Evolutionary conservation across 2,113 vertebrate genomes (phyloP), one percentile per base, ranked within the genome.

Genomic region (Crotalus tigris): DNA sequence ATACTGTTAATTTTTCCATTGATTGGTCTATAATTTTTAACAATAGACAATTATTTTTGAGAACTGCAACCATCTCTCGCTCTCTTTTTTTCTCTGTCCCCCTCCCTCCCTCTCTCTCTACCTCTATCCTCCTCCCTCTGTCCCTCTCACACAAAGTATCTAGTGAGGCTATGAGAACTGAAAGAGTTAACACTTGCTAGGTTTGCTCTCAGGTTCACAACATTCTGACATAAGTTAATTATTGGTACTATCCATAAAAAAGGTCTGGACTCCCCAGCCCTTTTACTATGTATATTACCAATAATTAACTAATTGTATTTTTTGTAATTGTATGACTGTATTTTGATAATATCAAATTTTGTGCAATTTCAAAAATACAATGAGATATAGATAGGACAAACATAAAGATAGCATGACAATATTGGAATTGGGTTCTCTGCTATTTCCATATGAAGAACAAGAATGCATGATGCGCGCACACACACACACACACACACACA

Each of bases 161-260:
- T 10, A 61, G 8, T 7, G 26, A 39, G n/a, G 46, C 21, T 12
- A 61, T 93, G 55, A 86, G 44, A 90, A 85, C 55, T 53, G 13
- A 55, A 90, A 86, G 75, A 75, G 90, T 93, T 90, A 91, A 57
- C 39, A 92, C 57, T 69, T 91, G 51, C 90, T 87, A 92, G 58
- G 92, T 88, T 44, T 92, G 87, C 9, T 90, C 51, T 57, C 91
- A 55, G 49, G n/a, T 1, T 29, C 33, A 55, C 15, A 55, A 44
- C 1, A 39, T 33, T 51, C 85, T 94, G 88, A 44, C 7, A 13
- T 9, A 26, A 29, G 6, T 64, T 64, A 64, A 64, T 64, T 64
- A 29, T 64, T 64, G 26, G 26, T 64, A 64, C 61, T 23, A 64
- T 64, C 61, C 11, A 64, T 64, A 64, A 29, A 64, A 29, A 64